phyloP scores from a whole-genome alignment of 2,797 vertebrate genomes.

The Mergus octosetaceus region DNA sequence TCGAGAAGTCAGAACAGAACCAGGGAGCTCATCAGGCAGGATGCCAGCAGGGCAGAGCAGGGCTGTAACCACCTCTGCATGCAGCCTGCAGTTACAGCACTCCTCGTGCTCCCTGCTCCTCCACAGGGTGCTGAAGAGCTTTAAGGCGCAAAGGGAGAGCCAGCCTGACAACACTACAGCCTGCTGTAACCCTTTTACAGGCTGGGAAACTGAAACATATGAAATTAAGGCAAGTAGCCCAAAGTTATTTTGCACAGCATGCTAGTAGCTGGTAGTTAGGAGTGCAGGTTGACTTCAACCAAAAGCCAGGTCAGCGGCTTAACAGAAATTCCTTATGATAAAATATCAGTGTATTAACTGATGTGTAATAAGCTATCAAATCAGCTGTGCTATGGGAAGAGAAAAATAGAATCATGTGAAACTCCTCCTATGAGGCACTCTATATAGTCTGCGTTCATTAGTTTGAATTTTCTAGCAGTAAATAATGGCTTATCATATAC shows the following conservation, averaged over 20 bases:
- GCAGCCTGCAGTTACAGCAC: neutral
- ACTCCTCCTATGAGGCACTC: neutral
- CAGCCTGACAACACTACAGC: neutral
- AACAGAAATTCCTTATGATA: neutral
- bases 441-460: neutral
- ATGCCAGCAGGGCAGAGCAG: neutral
- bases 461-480: neutral
- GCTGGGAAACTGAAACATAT: neutral
- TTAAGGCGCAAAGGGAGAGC: neutral
- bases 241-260: fast-evolving
- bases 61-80: neutral
- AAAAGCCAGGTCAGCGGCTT: neutral
- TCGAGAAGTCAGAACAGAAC: neutral
- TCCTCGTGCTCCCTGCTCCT: neutral
- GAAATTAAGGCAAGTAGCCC: neutral
- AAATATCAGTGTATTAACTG: neutral
- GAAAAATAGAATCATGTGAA: neutral
- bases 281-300: neutral
- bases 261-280: neutral
- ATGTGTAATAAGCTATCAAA: neutral
- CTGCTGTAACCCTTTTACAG: neutral
- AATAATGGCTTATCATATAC: neutral
- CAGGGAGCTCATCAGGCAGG: neutral
- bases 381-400: neutral
- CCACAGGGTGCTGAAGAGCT: neutral